Base-by-base conservation (phyloP, 2,113 vertebrate species). In the Barbus barbus region DNA sequence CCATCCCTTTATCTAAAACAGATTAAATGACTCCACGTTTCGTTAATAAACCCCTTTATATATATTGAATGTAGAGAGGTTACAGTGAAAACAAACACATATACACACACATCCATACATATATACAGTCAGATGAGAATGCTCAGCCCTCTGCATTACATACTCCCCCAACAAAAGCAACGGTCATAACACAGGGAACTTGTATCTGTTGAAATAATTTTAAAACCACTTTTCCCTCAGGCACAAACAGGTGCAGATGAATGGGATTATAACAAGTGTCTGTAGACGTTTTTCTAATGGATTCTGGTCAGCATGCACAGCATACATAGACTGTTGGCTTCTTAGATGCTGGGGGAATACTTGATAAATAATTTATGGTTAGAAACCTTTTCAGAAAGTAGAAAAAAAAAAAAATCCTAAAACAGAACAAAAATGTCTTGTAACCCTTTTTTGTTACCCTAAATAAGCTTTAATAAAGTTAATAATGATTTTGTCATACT, bases 41-140 rank as follows among this genome's bases (percentile, higher is more conserved):
- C 8, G 89, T 93, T 94, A 94, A 93, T 93, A 94, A 95, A 95
- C 93, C 91, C 86, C 92, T 94, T 94, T 94, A 69, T 93, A 69
- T 51, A 93, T 93, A 69, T 87, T 91, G 91, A 93, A 91, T 93
- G 92, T 93, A 91, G 93, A 90, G 92, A 90, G 92, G 92, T 95
- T 94, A 94, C 94, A 94, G 90, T 93, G 93, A 94, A 94, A 94
- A 94, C 93, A 91, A 86, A 94, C 92, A 94, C 92, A 92, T 92
- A 91, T 89, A 93, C 93, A 94, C 81, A 88, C 81, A 88, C 78
- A 87, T 94, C 92, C 92, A 93, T 93, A 94, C 93, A 92, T 94
- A 94, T 93, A 92, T 93, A 94, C 92, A 94, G 83, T 91, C 88
- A 91, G 90, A 94, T 92, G 91, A 92, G 89, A 89, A 85, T 90